Evolutionary conservation across 2,113 vertebrate genomes (phyloP), one percentile per base, ranked within the genome.

Genomic region (Electrona antarctica): DNA sequence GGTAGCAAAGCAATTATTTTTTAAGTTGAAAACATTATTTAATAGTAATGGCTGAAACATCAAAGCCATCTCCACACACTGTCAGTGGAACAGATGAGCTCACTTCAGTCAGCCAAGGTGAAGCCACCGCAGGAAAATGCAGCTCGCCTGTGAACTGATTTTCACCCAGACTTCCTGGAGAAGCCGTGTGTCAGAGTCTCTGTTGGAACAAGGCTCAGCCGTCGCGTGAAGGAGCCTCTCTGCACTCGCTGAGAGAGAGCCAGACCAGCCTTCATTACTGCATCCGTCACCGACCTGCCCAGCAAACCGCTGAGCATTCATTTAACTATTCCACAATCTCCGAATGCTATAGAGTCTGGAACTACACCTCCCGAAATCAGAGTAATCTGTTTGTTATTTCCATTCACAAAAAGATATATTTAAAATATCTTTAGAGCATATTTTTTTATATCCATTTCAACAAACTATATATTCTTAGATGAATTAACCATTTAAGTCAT

Each of bases 1-100:
- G 76, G 85, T 64, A 85, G 83, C 80, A 76, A 82, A 81, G 89
- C 85, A 90, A 91, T 91, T 88, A 82, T 90, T 90, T 89, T 59
- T 85, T 79, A 87, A 86, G 86, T 84, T 85, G 86, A 89, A 90
- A 90, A 90, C 88, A 89, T 90, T 91, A 90, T 91, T 41, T 89
- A 89, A 91, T 88, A 88, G 74, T 90, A 87, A 90, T 92, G 88
- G 88, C 90, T 89, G 87, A 89, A 91, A 91, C 87, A 90, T 91
- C 89, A 90, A 90, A 92, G 88, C 72, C 87, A 87, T 83, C 75
- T 84, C 71, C 49, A 72, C 82, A 84, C 87, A 74, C 88, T 81
- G 85, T 86, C 79, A 84, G 81, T 83, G 85, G 87, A 91, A 80
- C 81, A 87, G 83, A 90, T 85, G 86, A 90, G 87, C 83, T 86